Base-by-base conservation (phyloP, 2,888 invertebrate species). In the Ophonus ardosiacus region DNA sequence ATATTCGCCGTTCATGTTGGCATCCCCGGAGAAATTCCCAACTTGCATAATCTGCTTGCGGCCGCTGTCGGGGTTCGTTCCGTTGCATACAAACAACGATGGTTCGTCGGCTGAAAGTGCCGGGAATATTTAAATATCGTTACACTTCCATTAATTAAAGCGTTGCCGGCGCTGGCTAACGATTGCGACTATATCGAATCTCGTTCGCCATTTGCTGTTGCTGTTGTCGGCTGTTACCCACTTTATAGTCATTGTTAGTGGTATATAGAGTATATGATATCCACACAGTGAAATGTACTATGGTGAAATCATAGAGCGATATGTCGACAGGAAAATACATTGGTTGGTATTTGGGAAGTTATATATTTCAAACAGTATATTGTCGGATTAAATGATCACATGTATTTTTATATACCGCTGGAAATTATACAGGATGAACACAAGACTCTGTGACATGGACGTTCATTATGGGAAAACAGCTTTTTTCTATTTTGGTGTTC, bases 11-110 rank as follows among this genome's bases (percentile, higher is more conserved):
- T 43, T 7, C 6, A 40, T 51, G 76, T 17, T 56, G 43, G 56
- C 15, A 78, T 89, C 90, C 90, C 90, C 74, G 81, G 90, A 90
- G 90, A 90, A 90, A 90, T 90, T 89, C 88, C 65, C 88, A 88
- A 88, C 88, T 88, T 89, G 89, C 89, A 90, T 89, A 89, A 89
- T 88, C 89, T 88, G 87, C 86, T 87, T 86, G 87, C 87, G 86
- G 85, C 86, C 80, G 82, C 85, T 84, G 86, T 85, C 86, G 87
- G 87, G 86, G 87, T 86, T 84, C 86, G 85, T 79, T 79, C 80
- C 59, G 21, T 85, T 88, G 88, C 88, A 88, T 88, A 87, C 88
- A 88, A 88, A 88, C 88, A 88, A 88, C 87, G 80, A 31, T 38
- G 40, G 3, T 57, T 24, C 43, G 76, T 51, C 15, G 40, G n/a